phyloP scores from a whole-genome alignment of 1,140 invertebrate species.

The Papilio machaon region DNA sequence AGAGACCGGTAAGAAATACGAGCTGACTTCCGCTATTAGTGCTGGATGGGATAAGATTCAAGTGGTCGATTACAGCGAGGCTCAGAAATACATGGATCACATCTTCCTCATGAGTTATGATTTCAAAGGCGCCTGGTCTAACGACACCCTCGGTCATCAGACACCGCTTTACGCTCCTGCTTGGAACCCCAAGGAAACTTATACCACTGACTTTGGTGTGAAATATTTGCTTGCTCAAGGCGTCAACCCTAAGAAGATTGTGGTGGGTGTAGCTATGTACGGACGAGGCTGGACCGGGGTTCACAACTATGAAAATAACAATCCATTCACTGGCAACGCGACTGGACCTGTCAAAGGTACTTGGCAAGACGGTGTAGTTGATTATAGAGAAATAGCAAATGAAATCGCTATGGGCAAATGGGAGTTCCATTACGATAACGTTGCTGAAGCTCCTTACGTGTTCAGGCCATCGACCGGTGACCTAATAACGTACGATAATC shows the following conservation, averaged over 20 bases:
- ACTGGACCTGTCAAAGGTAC: conserved; percentile 73
- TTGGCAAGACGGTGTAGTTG: conserved; percentile 77
- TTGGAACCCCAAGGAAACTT: conserved; percentile 73
- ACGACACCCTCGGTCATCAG: conserved; percentile 74
- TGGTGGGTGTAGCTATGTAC: conserved; percentile 77
- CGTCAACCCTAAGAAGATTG: conserved; percentile 74
- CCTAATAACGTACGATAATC: conserved; percentile 73
- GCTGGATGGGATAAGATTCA: conserved; percentile 78
- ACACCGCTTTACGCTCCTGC: conserved; percentile 68
- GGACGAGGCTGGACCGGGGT: conserved; percentile 77
- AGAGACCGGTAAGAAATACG: conserved; percentile 72
- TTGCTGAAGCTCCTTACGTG: conserved; percentile 73
- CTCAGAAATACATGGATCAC: conserved; percentile 76
- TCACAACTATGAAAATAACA: conserved; percentile 62
- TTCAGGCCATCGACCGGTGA: conserved; percentile 70
- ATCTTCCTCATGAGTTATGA: conserved; percentile 79
- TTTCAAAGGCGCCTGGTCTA: conserved; percentile 78
- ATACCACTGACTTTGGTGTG: conserved; percentile 75
- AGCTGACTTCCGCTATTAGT: conserved; percentile 76
- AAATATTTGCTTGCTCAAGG: conserved; percentile 73
- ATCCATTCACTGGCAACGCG: conserved; percentile 73
- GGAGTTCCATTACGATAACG: conserved; percentile 75
- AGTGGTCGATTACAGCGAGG: conserved; percentile 72
- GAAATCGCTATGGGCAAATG: conserved; percentile 72
- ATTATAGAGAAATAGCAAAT: conserved; percentile 74